These are phyloP conservation scores for Arvicanthis niloticus DNA, from an alignment of 2,113 vertebrate species.

Conservation along the genomic window DNA sequence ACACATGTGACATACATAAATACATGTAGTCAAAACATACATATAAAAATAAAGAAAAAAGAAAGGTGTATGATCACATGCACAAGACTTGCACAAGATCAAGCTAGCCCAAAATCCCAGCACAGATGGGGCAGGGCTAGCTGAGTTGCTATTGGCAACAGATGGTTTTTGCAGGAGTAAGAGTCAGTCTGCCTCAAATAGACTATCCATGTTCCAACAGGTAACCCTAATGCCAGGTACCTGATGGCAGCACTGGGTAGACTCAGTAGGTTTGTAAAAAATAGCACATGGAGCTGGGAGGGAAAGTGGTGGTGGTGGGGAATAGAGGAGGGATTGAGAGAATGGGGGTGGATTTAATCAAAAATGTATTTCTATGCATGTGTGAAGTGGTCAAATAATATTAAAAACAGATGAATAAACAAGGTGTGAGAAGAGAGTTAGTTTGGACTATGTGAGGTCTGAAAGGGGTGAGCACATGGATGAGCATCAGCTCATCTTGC, in stretches of 20 bases:
- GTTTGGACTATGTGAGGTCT: not conserved
- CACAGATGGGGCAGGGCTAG: not conserved
- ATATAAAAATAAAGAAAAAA: not conserved
- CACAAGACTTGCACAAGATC: not conserved
- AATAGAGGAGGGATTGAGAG: not conserved
- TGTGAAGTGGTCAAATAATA: too few relatives aligned
- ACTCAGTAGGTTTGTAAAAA: not conserved
- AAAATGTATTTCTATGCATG: not conserved
- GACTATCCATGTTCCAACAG: not conserved
- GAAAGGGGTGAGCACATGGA: not conserved
- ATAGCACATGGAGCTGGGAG: too few relatives aligned
- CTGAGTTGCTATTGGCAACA: not conserved
- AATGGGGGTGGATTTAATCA: not conserved
- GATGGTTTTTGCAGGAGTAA: not conserved
- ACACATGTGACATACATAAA: not conserved
- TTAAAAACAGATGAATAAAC: not conserved
- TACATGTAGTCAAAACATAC: not conserved
- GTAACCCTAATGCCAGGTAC: not conserved
- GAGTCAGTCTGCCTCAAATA: not conserved
- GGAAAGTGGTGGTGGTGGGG: not conserved
- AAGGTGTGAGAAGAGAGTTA: not conserved
- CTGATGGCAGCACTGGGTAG: not conserved
- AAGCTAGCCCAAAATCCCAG: not conserved
- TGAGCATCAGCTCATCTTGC: not conserved
- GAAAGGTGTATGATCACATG: too few relatives aligned